A percentile compares a stretch with the other conserved stretches of the same genome.
These are phyloP conservation scores for Gnathonemus echidnorhynchus DNA, from an alignment of 2,113 vertebrate species.

Conservation along the genomic window DNA sequence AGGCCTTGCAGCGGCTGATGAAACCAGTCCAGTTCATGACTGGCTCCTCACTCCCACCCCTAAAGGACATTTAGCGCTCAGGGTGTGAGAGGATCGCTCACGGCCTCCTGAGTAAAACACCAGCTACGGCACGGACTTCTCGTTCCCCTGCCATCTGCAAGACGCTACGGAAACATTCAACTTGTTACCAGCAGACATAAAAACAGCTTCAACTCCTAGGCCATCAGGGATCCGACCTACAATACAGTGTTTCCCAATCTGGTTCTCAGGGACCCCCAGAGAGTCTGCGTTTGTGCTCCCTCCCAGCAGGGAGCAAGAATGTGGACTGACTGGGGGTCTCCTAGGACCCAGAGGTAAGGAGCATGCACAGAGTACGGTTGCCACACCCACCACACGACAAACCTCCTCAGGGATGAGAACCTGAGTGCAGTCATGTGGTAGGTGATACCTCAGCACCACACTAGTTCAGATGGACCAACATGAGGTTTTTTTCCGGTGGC, in stretches of 20 bases:
- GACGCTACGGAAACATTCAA: background rate
- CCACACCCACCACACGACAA: too few relatives aligned
- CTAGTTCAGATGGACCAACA: too few relatives aligned
- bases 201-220: background rate
- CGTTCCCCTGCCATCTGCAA: background rate
- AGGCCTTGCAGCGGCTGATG: background rate
- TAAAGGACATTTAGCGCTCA: background rate
- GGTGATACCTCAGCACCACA: too few relatives aligned
- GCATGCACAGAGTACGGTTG: too few relatives aligned
- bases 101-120: background rate
- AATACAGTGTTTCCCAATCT: background rate
- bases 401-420: too few relatives aligned
- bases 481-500: too few relatives aligned
- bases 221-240: background rate
- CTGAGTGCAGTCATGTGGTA: too few relatives aligned
- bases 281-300: background rate
- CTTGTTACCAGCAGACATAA: background rate
- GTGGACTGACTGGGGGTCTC: background rate
- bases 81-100: background rate
- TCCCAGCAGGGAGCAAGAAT: background rate
- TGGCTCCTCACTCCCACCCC: background rate
- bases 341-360: background rate
- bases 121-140: background rate
- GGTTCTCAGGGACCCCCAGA: background rate
- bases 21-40: background rate